Conservation (phyloP, 2,888 invertebrate genomes). For the Merodon equestris region DNA sequence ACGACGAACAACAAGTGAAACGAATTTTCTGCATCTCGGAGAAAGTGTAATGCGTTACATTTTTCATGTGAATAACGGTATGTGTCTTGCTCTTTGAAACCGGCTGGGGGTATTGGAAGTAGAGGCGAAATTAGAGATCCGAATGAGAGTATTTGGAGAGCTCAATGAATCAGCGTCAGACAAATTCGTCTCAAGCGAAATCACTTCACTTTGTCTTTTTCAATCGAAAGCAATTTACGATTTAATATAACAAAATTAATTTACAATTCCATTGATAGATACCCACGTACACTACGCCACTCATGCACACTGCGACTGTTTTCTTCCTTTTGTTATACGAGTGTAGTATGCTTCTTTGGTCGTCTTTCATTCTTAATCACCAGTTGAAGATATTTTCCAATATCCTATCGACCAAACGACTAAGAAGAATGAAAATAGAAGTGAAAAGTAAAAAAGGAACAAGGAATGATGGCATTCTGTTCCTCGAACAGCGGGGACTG, state of each 20-base stretch:
- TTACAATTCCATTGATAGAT: constrained; percentile 51
- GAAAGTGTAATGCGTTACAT: constrained; percentile 73
- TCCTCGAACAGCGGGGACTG: constrained; percentile 2
- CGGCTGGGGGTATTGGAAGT: constrained; percentile 2
- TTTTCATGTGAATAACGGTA: not conserved
- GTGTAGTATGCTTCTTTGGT: too few species aligned
- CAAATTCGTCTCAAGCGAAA: too few species aligned
- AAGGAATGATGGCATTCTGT: not conserved
- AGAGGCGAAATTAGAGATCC: too few species aligned
- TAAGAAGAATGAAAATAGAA: not conserved
- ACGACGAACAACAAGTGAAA: constrained; percentile 77
- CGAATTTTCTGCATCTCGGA: constrained; percentile 78
- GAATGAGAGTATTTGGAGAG: too few species aligned
- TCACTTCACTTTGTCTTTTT: constrained; percentile 17
- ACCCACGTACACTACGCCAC: constrained; percentile 3
- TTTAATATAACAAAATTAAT: constrained; percentile 44
- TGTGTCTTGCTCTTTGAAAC: not conserved
- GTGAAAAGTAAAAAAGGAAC: not conserved
- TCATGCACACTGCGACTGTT: constrained; percentile 25
- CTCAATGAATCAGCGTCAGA: not conserved
- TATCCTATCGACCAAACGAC: constrained; percentile 8
- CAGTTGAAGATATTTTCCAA: constrained; percentile 30
- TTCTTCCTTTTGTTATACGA: not conserved
- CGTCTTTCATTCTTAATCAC: constrained; percentile 15
- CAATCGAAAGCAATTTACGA: constrained; percentile 31